Base-by-base conservation (phyloP, 2,888 invertebrate genomes). In the Drosophila hamatofila region DNA sequence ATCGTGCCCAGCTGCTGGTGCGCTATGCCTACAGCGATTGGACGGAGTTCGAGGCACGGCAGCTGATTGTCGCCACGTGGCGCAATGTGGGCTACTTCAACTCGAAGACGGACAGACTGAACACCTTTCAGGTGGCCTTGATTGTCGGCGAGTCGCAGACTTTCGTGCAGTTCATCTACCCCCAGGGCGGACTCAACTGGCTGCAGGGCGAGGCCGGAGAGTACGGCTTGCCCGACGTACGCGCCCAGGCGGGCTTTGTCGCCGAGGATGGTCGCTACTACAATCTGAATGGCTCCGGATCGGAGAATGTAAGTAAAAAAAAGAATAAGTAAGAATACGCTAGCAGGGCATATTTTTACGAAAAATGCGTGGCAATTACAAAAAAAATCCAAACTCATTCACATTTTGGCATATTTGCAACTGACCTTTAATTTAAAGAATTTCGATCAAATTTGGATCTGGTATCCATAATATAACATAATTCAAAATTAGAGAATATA, bases 201-300 rank as follows among this genome's bases (percentile, higher is more conserved):
- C 95, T 97, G 59, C 96, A 97, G 91, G 96, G 96, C 55, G 96
- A 96, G 67, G 94, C 95, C 0, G 96, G 96, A 80, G 95, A 95
- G n/a, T 94, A 95, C n/a, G 96, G 95, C 30, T 91, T 97, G 52
- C 96, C 97, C 0, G 98, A 98, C 90, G 97, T 98, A 0, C 96
- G 97, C 83, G 98, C 98, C 1, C 99, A 99, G 93, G 98, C 96
- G 58, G 99, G 98, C 3, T 96, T 99, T 83, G 95, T 97, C 75
- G 95, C 97, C 1, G 96, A 96, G 72, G 97, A 97, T 91, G 97
- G 97, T 44, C 94, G 96, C 66, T 93, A 95, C 62, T 95, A 95
- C 87, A 94, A 95, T 3, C 94, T 99, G 23, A 95, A 96, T 69
- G 97, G 97, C 61, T 98, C 98, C 16, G 99, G 98, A 48, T 97